Conservation (phyloP, 2,888 invertebrate species). For the Malthinus flaveolus region DNA sequence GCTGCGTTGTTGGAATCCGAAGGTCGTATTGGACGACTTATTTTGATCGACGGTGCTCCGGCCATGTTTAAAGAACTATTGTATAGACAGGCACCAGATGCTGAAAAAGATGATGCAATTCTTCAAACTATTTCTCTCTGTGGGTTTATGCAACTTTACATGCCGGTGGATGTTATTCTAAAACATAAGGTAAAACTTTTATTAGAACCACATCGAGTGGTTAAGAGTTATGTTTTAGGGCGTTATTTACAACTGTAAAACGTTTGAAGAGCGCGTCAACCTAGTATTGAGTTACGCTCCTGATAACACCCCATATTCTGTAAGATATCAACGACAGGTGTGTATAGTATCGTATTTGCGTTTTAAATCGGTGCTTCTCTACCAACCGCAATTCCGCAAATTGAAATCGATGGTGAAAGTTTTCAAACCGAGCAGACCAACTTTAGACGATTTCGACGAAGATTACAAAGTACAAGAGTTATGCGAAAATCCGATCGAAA, state of each 20-base stretch:
- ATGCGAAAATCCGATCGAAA: slow-evolving; percentile 60
- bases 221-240: slow-evolving; percentile 43
- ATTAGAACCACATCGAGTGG: background rate
- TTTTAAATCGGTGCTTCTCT: slow-evolving; percentile 58
- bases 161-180: slow-evolving; percentile 21
- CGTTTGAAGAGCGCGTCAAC: slow-evolving; percentile 62
- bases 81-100: slow-evolving; percentile 52
- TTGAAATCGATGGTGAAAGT: slow-evolving; percentile 64
- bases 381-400: slow-evolving; percentile 48
- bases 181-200: slow-evolving; percentile 18
- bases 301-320: slow-evolving; percentile 50
- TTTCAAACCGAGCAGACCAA: slow-evolving; percentile 65
- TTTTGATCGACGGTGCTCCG: slow-evolving; percentile 80
- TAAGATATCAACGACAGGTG: slow-evolving; percentile 52
- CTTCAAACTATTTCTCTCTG: slow-evolving; percentile 60
- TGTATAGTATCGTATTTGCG: slow-evolving; percentile 58
- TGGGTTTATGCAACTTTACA: slow-evolving; percentile 54
- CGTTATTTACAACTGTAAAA: slow-evolving; percentile 58
- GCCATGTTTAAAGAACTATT: slow-evolving; percentile 61
- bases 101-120: slow-evolving; percentile 52
- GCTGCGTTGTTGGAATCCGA: slow-evolving; percentile 70
- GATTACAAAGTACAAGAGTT: slow-evolving; percentile 68
- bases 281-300: slow-evolving; percentile 53
- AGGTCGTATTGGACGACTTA: slow-evolving; percentile 65
- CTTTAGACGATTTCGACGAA: slow-evolving; percentile 59